phyloP scores from a whole-genome alignment of 2,888 invertebrate species.

The Andrena camellia region DNA sequence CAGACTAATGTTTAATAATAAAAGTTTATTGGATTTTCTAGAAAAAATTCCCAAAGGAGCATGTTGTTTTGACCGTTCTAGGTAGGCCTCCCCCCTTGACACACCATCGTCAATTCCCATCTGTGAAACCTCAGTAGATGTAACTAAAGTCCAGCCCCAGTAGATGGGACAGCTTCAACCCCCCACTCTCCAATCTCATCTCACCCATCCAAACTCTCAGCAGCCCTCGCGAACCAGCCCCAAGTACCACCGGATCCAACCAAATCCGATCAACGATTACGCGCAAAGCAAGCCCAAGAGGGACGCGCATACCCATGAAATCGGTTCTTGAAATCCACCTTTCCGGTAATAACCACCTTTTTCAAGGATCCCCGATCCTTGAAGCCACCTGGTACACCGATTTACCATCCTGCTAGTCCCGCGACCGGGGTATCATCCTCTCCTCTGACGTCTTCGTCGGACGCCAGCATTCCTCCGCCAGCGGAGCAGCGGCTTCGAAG shows the following conservation, averaged over 20 bases:
- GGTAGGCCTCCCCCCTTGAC: too few relatives aligned
- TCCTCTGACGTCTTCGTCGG: constrained; percentile 48
- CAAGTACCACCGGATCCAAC: background rate
- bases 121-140: too few relatives aligned
- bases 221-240: background rate
- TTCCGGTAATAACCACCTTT: constrained; percentile 56
- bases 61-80: too few relatives aligned
- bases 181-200: background rate
- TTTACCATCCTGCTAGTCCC: constrained; percentile 47
- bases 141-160: too few relatives aligned
- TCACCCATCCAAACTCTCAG: background rate
- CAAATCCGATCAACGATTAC: constrained; percentile 30
- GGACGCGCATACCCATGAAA: constrained; percentile 32
- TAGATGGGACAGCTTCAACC: background rate
- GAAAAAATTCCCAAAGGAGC: too few relatives aligned
- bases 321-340: constrained; percentile 58
- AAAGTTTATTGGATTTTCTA: too few relatives aligned
- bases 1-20: too few relatives aligned
- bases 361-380: constrained; percentile 62
- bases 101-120: too few relatives aligned
- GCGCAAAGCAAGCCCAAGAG: constrained; percentile 10
- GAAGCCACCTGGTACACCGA: constrained; percentile 71
- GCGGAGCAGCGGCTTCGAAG: constrained; percentile 44
- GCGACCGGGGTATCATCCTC: constrained; percentile 8
- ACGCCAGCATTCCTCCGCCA: constrained; percentile 50